Conservation (phyloP, 2,888 invertebrate species). For the Argyresthia goedartella region DNA sequence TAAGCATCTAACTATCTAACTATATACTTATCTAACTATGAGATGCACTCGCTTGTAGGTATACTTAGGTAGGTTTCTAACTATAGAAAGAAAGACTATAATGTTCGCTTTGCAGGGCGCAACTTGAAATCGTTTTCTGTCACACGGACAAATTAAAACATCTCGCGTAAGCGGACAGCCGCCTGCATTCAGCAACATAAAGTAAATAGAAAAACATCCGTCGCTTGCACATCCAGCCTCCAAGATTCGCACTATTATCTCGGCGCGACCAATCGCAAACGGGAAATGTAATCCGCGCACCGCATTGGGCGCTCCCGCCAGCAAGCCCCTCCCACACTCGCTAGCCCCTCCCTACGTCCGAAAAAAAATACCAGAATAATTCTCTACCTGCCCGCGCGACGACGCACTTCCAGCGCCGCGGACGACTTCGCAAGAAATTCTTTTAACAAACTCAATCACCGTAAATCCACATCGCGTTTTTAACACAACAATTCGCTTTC, state of each 20-base stretch:
- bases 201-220: constrained; percentile 54
- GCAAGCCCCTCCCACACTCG: constrained; percentile 58
- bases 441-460: constrained; percentile 21
- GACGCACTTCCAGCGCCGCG: constrained; percentile 35
- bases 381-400: constrained; percentile 38
- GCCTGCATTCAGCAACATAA: constrained; percentile 41
- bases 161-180: constrained; percentile 39
- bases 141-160: constrained; percentile 48
- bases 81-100: too few species aligned
- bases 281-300: constrained; percentile 18
- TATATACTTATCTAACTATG: too few species aligned
- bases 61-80: too few species aligned
- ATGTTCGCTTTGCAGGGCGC: constrained; percentile 22
- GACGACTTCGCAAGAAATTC: constrained; percentile 30
- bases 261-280: constrained; percentile 46
- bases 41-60: too few species aligned
- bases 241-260: constrained; percentile 67
- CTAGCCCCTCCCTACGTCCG: constrained; percentile 56
- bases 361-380: constrained; percentile 39
- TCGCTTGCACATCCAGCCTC: constrained; percentile 51
- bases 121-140: constrained; percentile 59
- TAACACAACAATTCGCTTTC: constrained; percentile 31
- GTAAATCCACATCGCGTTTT: constrained; percentile 24
- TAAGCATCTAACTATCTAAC: too few species aligned
- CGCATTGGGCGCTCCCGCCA: constrained; percentile 37